Evolutionary conservation across 2,888 invertebrate genomes (phyloP).

Genomic region (Polyommatus iphigenia): DNA sequence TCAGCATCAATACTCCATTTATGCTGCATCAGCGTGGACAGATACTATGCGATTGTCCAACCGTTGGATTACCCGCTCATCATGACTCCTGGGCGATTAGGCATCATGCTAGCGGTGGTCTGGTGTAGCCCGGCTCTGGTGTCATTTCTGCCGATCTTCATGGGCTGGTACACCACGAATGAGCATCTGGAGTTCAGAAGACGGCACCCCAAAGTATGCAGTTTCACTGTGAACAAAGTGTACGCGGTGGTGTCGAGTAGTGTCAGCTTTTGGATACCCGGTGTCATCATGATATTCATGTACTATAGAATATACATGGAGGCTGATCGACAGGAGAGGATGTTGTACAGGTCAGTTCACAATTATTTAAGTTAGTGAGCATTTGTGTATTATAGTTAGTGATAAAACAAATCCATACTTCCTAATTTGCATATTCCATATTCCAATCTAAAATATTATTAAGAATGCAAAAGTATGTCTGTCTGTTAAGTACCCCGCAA

Average conservation of each 20-base stretch:
- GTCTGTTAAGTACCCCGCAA: no score
- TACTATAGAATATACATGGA: slow-evolving; percentile 94
- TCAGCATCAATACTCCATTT: slow-evolving; percentile 96
- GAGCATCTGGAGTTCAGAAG: slow-evolving; percentile 86
- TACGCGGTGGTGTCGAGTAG: slow-evolving; percentile 94
- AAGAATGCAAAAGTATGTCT: no score
- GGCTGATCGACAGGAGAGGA: slow-evolving; percentile 90
- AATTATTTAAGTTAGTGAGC: neutral
- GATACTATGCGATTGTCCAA: slow-evolving; percentile 95
- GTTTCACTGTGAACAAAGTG: slow-evolving; percentile 91
- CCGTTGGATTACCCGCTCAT: slow-evolving; percentile 95
- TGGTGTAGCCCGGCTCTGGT: slow-evolving; percentile 96
- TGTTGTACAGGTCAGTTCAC: slow-evolving; percentile 87
- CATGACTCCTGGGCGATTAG: slow-evolving; percentile 91
- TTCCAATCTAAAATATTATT: no score
- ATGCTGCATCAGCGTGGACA: slow-evolving; percentile 94
- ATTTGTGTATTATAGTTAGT: no score
- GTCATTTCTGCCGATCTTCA: slow-evolving; percentile 96
- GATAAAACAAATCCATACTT: no score
- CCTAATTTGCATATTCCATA: no score
- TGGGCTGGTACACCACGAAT: slow-evolving; percentile 95
- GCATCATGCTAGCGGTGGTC: slow-evolving; percentile 91
- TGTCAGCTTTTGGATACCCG: slow-evolving; percentile 96
- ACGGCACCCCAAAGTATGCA: slow-evolving; percentile 86
- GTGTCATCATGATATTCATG: slow-evolving; percentile 95